Evolutionary conservation across 2,888 invertebrate species (phyloP), one percentile per base, ranked within the genome.

Genomic region (Euplexia lucipara): DNA sequence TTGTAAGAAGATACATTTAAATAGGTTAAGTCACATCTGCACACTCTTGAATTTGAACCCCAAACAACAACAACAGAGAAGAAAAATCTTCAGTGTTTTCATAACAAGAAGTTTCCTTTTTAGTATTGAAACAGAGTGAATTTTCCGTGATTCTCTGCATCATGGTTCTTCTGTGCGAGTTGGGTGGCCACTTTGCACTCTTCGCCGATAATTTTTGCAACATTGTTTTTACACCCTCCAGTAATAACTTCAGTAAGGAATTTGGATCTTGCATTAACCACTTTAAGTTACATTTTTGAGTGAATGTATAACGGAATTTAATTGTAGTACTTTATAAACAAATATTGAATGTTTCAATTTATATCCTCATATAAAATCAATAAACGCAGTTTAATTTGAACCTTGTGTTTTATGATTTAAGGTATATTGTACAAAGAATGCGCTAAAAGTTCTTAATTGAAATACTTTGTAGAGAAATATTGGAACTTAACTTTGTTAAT

Each of bases 161-260:
- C 0, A 53, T 42, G 51, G 8, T 14, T 2, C 35, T n/a, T 48
- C 45, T 51, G 57, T 58, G 14, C 81, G 62, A 59, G 66, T 72
- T 90, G 92, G 90, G 91, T 91, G 91, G 91, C 77, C 87, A 77
- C 63, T 73, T 83, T 45, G 66, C 78, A 75, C 71, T 71, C 63
- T 30, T 37, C 32, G 26, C 45, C 53, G 61, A 70, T 80, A 59
- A 74, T 73, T 70, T 74, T 74, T 76, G 86, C 82, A 83, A 84
- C 86, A 82, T 74, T 84, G 83, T 84, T 57, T 71, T 73, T 45
- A 65, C 52, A 49, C 79, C 69, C 69, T 39, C 22, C 45, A 45
- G 30, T n/a, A 44, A 20, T 1, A 59, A 26, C 10, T 18, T 20
- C 9, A 7, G n/a, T 53, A 48, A 32, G 12, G 5, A 59, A 49